These are phyloP conservation scores for Rhodinocichla rosea DNA, from an alignment of 2,113 vertebrate genomes.

Conservation along the genomic window DNA sequence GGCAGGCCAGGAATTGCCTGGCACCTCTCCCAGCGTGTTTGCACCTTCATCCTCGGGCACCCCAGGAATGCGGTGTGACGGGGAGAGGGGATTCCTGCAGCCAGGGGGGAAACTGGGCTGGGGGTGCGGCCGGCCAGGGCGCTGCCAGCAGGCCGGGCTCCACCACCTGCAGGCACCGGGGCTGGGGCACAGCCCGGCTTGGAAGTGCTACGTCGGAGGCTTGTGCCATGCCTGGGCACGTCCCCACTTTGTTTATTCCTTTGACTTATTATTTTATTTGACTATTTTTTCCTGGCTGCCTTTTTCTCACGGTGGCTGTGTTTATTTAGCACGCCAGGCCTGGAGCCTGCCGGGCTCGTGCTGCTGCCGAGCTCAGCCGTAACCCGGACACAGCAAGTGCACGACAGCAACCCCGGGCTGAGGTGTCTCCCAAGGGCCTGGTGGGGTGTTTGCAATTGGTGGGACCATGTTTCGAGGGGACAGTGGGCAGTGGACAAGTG, in stretches of 20 bases:
- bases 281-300: slow-evolving; percentile 44
- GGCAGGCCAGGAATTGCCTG: background rate
- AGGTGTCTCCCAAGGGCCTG: background rate
- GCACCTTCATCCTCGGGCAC: background rate
- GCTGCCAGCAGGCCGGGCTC: background rate
- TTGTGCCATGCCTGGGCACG: background rate
- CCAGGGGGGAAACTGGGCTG: background rate
- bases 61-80: background rate
- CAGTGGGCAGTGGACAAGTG: background rate
- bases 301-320: slow-evolving; percentile 53
- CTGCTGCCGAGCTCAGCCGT: accelerated
- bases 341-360: background rate
- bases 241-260: slow-evolving; percentile 49
- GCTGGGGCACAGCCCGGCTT: background rate
- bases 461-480: background rate
- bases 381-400: background rate
- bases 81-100: slow-evolving; percentile 33
- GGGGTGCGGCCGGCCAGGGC: accelerated
- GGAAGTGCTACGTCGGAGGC: background rate
- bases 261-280: slow-evolving; percentile 37
- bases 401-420: accelerated
- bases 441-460: accelerated
- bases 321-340: slow-evolving; percentile 16
- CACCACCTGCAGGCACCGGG: background rate
- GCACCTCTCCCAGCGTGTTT: background rate